Evolutionary conservation across 1,140 invertebrate species (phyloP).

Genomic region (Hirudo medicinalis): DNA sequence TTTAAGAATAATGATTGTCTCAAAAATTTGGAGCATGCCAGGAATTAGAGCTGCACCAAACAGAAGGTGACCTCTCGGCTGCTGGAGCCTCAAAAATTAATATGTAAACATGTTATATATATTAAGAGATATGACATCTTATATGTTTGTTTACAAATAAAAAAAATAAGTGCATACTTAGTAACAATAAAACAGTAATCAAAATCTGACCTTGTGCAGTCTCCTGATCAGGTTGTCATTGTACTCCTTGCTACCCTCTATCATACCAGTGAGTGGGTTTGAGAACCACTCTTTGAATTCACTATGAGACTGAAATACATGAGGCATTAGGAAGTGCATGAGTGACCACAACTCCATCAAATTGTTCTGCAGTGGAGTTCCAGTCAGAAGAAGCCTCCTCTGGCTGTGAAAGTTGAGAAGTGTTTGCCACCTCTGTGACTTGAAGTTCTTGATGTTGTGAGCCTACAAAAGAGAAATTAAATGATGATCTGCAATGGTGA

Average conservation of each 20-base stretch:
- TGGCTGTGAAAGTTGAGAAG: slow-evolving; percentile 91
- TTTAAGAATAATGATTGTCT: too few species aligned
- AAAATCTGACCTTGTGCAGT: slow-evolving; percentile 69
- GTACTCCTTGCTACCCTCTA: slow-evolving; percentile 87
- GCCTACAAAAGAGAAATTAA: slow-evolving; percentile 45
- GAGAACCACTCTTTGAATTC: slow-evolving; percentile 98
- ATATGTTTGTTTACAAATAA: too few species aligned
- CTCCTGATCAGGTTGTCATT: slow-evolving; percentile 85
- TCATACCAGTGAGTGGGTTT: slow-evolving; percentile 93
- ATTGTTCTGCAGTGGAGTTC: slow-evolving; percentile 96
- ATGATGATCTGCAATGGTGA: slow-evolving; percentile 5
- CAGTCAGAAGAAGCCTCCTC: slow-evolving; percentile 82
- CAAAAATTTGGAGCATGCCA: too few species aligned
- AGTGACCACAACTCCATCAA: slow-evolving; percentile 98
- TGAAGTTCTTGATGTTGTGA: slow-evolving; percentile 99
- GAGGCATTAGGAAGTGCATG: slow-evolving; percentile 99
- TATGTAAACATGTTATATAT: too few species aligned
- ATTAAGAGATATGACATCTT: too few species aligned
- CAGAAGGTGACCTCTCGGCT: too few species aligned
- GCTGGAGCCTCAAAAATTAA: too few species aligned
- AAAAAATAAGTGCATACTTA: too few species aligned
- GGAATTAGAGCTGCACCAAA: too few species aligned
- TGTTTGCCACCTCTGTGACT: slow-evolving; percentile 95
- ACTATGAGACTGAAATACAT: slow-evolving; percentile 91
- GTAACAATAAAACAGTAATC: too few species aligned